phyloP scores from a whole-genome alignment of 2,888 invertebrate species.

The Leucophenga montana region DNA sequence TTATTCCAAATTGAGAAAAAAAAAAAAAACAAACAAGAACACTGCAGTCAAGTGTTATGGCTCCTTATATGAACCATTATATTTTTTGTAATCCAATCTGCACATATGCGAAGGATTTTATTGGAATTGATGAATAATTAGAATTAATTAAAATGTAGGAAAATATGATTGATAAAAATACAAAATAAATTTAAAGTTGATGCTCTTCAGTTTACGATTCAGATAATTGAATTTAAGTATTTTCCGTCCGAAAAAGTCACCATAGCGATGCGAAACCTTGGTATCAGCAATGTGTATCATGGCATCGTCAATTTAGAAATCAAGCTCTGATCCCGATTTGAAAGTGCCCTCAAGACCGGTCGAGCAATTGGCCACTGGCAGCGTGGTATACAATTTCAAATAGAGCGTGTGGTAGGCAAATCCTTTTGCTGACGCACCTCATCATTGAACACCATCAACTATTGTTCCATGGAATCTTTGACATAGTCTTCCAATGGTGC shows the following conservation, averaged over 20 bases:
- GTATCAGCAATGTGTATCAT: conserved; percentile 99
- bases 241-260: conserved; percentile 99
- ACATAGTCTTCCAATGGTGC: conserved; percentile 83
- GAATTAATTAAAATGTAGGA: conserved; percentile 2
- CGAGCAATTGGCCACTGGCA: conserved; percentile 91
- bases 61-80: too few relatives aligned
- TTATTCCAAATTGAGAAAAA: too few relatives aligned
- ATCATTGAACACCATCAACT: conserved; percentile 94
- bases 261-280: conserved; percentile 97
- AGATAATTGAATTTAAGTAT: conserved; percentile 98
- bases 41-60: too few relatives aligned
- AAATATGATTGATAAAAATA: neutral
- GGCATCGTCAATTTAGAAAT: conserved; percentile 99
- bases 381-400: conserved; percentile 96
- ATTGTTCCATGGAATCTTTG: conserved; percentile 90
- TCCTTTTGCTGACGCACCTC: conserved; percentile 97
- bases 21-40: too few relatives aligned
- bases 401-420: conserved; percentile 95
- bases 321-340: conserved; percentile 98
- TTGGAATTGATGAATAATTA: too few relatives aligned
- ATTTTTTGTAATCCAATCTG: too few relatives aligned
- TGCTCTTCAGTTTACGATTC: conserved; percentile 84
- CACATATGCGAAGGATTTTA: too few relatives aligned
- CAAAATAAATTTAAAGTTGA: conserved; percentile 60
- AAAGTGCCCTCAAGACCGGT: conserved; percentile 96